Base-by-base conservation (phyloP, 2,797 vertebrate species). In the Pampus argenteus region DNA sequence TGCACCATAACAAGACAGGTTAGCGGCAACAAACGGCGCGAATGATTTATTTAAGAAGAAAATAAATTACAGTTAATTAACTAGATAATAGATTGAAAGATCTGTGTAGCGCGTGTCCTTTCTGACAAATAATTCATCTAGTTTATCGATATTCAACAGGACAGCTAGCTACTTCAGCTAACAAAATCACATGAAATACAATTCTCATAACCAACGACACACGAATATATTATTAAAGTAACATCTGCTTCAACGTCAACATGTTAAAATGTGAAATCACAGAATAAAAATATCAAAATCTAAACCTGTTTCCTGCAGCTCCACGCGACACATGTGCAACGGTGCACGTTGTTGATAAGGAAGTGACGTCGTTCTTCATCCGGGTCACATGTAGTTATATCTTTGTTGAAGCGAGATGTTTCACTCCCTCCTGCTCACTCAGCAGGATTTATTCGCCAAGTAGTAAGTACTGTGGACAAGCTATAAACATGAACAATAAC, bases 291-390 rank as follows among this genome's bases (percentile, higher is more conserved):
- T 0, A 9, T 3, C 9, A 25, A 13, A 14, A 17, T 1, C 26
- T 78, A 2, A 11, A 81, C 86, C 82, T 77, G 57, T 4, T 57
- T 25, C 9, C 11, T 45, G 31, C 0, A 3, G 2, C 3, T 38
- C 2, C 0, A 1, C 5, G 0, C 9, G 38, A 69, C 74, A 85
- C 84, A 67, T 63, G 75, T 3, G 29, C 34, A 2, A 14, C 38
- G 3, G 38, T 0, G 17, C 25, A 75, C 59, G 52, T 14, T 76
- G 71, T 50, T 44, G n/a, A 1, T 20, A 1, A 3, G 3, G 23
- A 28, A 23, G 22, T 15, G 56, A 78, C 64, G 72, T 25, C 50
- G 40, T 9, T 28, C 52, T 51, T 69, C 77, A 18, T 90, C 88
- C 88, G 86, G 84, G 6, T 82, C 42, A 83, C n/a, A 6, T 0